Base-by-base conservation (phyloP, 2,113 vertebrate genomes). In the Brachyistius frenatus region DNA sequence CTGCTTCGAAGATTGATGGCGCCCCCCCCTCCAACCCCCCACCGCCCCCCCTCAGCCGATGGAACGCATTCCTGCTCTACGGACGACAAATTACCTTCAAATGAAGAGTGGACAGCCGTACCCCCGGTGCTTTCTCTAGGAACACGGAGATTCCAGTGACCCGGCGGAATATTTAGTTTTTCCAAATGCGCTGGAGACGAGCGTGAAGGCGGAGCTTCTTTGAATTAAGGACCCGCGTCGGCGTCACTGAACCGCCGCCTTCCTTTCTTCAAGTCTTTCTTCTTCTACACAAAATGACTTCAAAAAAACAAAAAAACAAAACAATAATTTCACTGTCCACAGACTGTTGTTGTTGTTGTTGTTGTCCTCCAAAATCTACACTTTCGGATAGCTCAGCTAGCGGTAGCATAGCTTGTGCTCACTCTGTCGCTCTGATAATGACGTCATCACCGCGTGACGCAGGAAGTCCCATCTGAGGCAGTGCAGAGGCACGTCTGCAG, bases 11-110 rank as follows among this genome's bases (percentile, higher is more conserved):
- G 95, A 97, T 87, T 93, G 95, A 96, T 96, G 91, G 93, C 23
- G 23, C 23, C 23, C 23, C 23, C 23, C 23, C 23, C 23, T 23
- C 23, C 23, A 93, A 94, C 95, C 95, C 92, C 90, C 90, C 93
- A 94, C 95, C 94, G 89, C 23, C 23, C 94, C 94, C 95, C 95
- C 92, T 90, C 90, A 93, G 94, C 95, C 94, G 89, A 95, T 96
- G 94, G 94, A 95, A 96, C 93, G 93, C 96, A 96, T 96, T 97
- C 96, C 95, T 95, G 94, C 93, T 79, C 93, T 46, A 94, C 93
- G 93, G 96, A 96, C 94, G 95, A 95, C 94, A 95, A 94, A 94
- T 88, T 84, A 94, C 95, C 93, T 95, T 95, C 94, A 93, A 97
- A 97, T 95, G 83, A 94, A 92, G 91, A 85, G 80, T 79, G 83